Percentiles rank a stretch among this genome's conserved stretches.
Conservation (phyloP, 2,888 invertebrate species). For the Meiosimyza decipiens region DNA sequence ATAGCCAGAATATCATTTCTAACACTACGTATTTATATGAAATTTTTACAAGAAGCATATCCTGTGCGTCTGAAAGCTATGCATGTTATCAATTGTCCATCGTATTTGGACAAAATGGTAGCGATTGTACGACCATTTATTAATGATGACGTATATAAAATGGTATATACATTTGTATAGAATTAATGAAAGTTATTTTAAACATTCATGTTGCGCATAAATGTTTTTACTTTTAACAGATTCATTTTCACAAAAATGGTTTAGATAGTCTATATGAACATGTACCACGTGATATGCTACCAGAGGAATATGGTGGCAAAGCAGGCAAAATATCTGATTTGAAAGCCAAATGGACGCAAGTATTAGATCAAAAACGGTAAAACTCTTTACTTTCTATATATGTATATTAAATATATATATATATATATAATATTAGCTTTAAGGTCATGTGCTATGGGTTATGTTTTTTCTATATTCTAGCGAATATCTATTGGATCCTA, state of each 20-base stretch:
- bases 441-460: neutral
- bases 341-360: constrained; percentile 68
- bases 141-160: constrained; percentile 70
- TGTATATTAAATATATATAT: neutral
- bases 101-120: constrained; percentile 72
- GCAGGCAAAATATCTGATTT: constrained; percentile 62
- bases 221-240: constrained; percentile 59
- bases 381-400: neutral
- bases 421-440: neutral
- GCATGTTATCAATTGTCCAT: constrained; percentile 74
- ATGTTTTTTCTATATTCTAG: constrained; percentile 57
- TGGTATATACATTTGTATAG: constrained; percentile 57
- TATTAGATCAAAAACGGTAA: constrained; percentile 50
- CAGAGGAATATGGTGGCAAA: constrained; percentile 74
- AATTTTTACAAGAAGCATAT: constrained; percentile 76
- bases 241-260: constrained; percentile 70
- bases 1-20: constrained; percentile 71
- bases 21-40: constrained; percentile 73
- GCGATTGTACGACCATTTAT: constrained; percentile 72
- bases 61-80: constrained; percentile 75
- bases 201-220: neutral
- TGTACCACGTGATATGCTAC: constrained; percentile 71
- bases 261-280: constrained; percentile 70
- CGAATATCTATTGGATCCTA: constrained; percentile 71
- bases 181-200: neutral